Evolutionary conservation across 2,888 invertebrate species (phyloP).

Genomic region (Caenorhabditis macrosperma): DNA sequence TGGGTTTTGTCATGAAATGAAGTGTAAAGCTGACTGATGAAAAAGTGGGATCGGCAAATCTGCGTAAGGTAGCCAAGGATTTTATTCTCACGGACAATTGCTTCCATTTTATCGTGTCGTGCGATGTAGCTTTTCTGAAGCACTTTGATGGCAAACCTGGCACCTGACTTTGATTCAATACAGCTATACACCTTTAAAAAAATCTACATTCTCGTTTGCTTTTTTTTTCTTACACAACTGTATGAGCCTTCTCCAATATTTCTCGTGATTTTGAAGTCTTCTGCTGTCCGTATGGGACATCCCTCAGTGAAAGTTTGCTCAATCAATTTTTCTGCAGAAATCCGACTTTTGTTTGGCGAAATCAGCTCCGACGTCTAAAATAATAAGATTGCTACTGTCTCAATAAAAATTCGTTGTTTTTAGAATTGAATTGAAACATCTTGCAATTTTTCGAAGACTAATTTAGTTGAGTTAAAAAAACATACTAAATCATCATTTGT

Average conservation of each 20-base stretch:
- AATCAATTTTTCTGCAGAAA: conserved; percentile 17
- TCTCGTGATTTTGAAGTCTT: conserved; percentile 31
- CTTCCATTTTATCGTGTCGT: conserved; percentile 83
- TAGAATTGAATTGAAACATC: too few relatives aligned
- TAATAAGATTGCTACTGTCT: too few relatives aligned
- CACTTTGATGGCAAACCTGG: conserved; percentile 60
- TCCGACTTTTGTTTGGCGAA: background rate
- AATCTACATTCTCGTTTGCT: background rate
- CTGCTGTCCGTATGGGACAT: conserved; percentile 22
- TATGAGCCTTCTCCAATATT: conserved; percentile 95
- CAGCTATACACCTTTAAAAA: conserved; percentile 60
- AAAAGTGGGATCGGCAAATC: conserved; percentile 84
- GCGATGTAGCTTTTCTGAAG: conserved; percentile 53
- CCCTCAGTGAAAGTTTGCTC: conserved; percentile 13
- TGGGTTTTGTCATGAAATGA: conserved; percentile 90
- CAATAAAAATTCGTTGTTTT: too few relatives aligned
- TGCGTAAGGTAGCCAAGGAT: conserved; percentile 90
- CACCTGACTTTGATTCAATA: conserved; percentile 28
- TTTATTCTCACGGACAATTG: conserved; percentile 94
- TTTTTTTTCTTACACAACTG: conserved; percentile 86
- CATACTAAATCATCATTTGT: too few relatives aligned
- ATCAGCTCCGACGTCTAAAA: background rate
- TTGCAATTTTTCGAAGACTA: too few relatives aligned
- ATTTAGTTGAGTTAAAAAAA: too few relatives aligned
- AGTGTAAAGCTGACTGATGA: conserved; percentile 93